Evolutionary conservation across 2,888 invertebrate genomes (phyloP), one percentile per base, ranked within the genome.

Genomic region (Asteroscopus sphinx): DNA sequence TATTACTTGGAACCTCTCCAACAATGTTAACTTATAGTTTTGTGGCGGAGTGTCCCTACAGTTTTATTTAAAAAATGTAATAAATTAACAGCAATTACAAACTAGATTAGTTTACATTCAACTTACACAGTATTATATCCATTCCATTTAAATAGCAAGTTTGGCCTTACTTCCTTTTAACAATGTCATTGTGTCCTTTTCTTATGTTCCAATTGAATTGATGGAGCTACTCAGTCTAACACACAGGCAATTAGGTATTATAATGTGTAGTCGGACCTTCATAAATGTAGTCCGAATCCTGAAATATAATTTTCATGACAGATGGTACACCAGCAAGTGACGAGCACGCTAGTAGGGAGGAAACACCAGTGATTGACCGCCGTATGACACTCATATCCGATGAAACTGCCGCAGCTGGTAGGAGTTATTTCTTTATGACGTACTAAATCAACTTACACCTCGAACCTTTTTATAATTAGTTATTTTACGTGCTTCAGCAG

Each of bases 331-430:
- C 87, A 44, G 85, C 83, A 67, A 79, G 60, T 45, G 87, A 85
- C 52, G 91, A 88, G 53, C 82, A 80, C 40, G 69, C 49, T 58
- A 72, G 52, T 79, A 85, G 85, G 75, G 91, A 91, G 76, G 90
- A 87, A 58, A 87, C 90, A 5, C 88, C 92, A 4, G 58, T 87
- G 45, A 68, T 82, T n/a, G 90, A 90, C 69, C 86, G 93, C 53
- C 88, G 94, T 61, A 92, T 94, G 93, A 93, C 93, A 33, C 85
- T 93, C 30, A 80, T 92, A 71, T 72, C 87, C 7, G 87, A 90
- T 76, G 89, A 89, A 73, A 65, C 78, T 36, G 49, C 77, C 9
- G 58, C 64, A 46, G 47, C 79, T 74, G 83, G 86, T 82, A 85
- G 75, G 83, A 76, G 51, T 63, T 32, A 54, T 60, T 71, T 60